Conservation (phyloP, 2,113 vertebrate species). For the Silurus asotus region DNA sequence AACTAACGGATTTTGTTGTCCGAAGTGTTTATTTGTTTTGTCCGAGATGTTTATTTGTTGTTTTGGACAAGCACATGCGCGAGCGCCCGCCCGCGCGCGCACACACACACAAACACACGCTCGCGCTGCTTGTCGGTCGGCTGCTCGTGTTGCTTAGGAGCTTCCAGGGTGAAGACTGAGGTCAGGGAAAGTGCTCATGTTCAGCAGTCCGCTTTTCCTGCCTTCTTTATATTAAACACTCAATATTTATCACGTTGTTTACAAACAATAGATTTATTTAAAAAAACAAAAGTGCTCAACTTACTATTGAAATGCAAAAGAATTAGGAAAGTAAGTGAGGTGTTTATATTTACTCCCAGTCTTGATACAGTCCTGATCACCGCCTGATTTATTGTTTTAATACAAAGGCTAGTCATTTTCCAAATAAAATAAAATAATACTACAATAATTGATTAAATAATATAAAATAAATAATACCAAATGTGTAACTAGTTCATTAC, state of each 20-base stretch:
- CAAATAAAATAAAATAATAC: too few relatives aligned
- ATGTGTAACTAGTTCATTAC: background rate
- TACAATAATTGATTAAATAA: too few relatives aligned
- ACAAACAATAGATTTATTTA: background rate
- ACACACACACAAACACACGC: too few relatives aligned
- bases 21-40: background rate
- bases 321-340: background rate
- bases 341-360: background rate
- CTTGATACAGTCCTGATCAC: background rate
- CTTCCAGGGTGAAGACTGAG: background rate
- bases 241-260: background rate
- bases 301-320: background rate
- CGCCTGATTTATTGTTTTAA: background rate
- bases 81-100: too few relatives aligned
- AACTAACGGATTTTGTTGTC: too few relatives aligned
- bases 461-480: background rate
- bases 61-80: background rate
- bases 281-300: background rate
- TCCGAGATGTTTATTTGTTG: background rate
- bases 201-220: background rate
- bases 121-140: background rate
- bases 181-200: background rate
- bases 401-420: background rate
- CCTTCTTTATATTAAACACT: background rate
- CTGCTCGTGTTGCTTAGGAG: background rate